Base-by-base conservation (phyloP, 1,140 invertebrate genomes). In the Drosophila azteca region DNA sequence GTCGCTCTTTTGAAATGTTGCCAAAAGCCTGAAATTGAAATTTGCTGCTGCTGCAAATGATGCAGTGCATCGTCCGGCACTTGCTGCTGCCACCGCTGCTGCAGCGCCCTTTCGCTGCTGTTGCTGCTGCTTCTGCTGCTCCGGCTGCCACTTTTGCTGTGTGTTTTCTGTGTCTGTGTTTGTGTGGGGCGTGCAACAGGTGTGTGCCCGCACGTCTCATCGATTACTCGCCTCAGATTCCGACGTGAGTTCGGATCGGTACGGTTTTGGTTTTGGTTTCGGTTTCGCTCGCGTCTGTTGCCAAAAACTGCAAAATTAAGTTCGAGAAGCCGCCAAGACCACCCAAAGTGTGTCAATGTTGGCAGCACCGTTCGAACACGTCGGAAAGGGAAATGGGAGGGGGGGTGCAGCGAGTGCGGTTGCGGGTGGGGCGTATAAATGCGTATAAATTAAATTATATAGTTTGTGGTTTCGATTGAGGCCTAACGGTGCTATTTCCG, bases 291-390 rank as follows among this genome's bases (percentile, higher is more conserved):
- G 57, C 50, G 43, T n/a, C 13, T n/a, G 52, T 70, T 72, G 83
- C 83, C 83, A 31, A 31, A 31, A 29, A 29, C 29, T 8, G 8
- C 17, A 87, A 87, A 87, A 70, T 75, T 44, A 66, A 74, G 69
- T 51, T 74, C 63, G 74, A 63, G 35, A 13, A 4, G 9, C 35
- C 66, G 69, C 74, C 82, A 78, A 83, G 83, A 89, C 83, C 83
- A 88, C 83, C 83, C 83, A 88, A 89, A 84, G 62, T 83, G 79
- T 88, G 79, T 89, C 84, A 88, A 88, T 88, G 82, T 76, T 85
- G 80, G 67, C 80, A 64, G 57, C 59, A 72, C 43, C 44, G 31
- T 26, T 68, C 35, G 35, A 39, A 39, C 35, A 39, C 35, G 35
- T 39, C 35, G 35, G 35, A 13, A 39, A 39, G 35, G 35, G 35